Percentiles rank a stretch among this genome's conserved stretches.
phyloP scores from a whole-genome alignment of 2,113 vertebrate species.

The Sminthopsis crassicaudata region DNA sequence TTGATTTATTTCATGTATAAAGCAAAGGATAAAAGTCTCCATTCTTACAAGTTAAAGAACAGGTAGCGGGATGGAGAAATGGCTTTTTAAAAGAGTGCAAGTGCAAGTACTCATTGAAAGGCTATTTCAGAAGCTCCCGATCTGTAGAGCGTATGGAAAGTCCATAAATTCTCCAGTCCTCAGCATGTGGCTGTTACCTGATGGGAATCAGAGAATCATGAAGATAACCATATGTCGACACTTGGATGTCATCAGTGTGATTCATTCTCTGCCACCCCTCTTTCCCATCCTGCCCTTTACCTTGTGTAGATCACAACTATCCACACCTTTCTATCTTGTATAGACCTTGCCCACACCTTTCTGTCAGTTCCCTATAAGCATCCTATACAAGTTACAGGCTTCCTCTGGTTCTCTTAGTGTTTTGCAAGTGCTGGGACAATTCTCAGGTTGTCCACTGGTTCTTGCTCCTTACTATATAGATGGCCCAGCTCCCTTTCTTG shows the following conservation, averaged over 20 bases:
- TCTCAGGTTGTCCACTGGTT: neutral
- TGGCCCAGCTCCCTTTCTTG: neutral
- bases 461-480: neutral
- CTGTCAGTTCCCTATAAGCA: neutral
- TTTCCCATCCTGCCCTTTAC: neutral
- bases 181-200: slow-evolving; percentile 60
- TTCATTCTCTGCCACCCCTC: neutral
- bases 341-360: neutral
- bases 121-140: slow-evolving; percentile 68
- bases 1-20: slow-evolving; percentile 80
- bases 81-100: slow-evolving; percentile 76
- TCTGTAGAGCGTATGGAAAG: slow-evolving; percentile 73
- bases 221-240: neutral
- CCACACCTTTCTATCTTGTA: neutral
- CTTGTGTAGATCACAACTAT: neutral
- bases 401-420: neutral
- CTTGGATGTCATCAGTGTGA: neutral
- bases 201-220: slow-evolving; percentile 30
- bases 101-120: slow-evolving; percentile 80
- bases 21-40: slow-evolving; percentile 76
- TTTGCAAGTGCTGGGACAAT: neutral
- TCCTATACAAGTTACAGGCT: neutral
- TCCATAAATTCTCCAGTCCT: slow-evolving; percentile 73
- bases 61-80: slow-evolving; percentile 74
- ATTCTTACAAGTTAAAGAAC: slow-evolving; percentile 79